Base-by-base conservation (phyloP, 1,140 invertebrate genomes). In the Ips typographus region DNA sequence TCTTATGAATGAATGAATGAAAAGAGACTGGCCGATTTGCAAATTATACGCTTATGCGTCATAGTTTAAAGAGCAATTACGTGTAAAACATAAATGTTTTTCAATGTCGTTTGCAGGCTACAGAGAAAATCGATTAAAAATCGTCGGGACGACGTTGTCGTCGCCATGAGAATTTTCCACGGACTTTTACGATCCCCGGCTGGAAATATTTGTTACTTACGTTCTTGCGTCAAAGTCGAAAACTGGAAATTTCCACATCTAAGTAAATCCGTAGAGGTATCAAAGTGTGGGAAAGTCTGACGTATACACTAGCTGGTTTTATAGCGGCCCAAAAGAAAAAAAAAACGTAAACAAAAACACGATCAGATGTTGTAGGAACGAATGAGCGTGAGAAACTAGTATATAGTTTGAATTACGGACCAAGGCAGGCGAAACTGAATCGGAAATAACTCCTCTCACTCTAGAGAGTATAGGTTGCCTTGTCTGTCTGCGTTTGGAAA, bases 1-100 rank as follows among this genome's bases (percentile, higher is more conserved):
- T 65, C 68, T 73, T 68, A 59, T 68, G 65, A 69, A 73, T 73
- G 68, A 73, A 73, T 71, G 68, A 71, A 71, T 71, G 57, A 53
- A 61, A 68, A 61, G 61, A 22, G 47, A 67, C 68, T 68, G 37
- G 56, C 62, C 63, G 71, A 70, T 72, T 73, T 73, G 63, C 56
- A 73, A 63, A 72, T 68, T 52, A 60, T 61, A 60, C 37, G 41
- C 37, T 36, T 49, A 69, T 74, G 72, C 72, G 72, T 74, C 72
- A 72, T 66, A 60, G 65, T 71, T 65, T 65, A 73, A 73, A 73
- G 69, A 68, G 63, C 70, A 62, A 65, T 73, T 59, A 60, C 68
- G 68, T 68, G 72, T 71, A 61, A 68, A 55, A 47, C 55, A 72
- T 60, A 60, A 68, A 74, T 72, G 70, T 60, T 72, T 74, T 72